Evolutionary conservation across 2,888 invertebrate genomes (phyloP).

Genomic region (Lepetodrilus schrolli): DNA sequence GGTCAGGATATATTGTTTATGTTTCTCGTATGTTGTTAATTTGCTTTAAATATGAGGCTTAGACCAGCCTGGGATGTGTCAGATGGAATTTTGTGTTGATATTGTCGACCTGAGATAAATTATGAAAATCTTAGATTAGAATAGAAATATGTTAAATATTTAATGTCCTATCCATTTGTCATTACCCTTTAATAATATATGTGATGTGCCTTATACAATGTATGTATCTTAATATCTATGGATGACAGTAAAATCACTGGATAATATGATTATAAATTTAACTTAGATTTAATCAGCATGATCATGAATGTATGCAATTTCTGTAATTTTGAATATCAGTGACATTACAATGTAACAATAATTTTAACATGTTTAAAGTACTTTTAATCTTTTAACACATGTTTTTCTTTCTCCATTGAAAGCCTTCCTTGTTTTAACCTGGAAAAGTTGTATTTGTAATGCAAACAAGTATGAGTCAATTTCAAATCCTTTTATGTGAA

Average conservation of each 20-base stretch:
- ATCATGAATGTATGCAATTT: background rate
- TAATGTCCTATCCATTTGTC: too few species aligned
- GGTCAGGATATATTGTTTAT: background rate
- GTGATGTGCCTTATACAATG: too few species aligned
- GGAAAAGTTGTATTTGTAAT: slow-evolving; percentile 5
- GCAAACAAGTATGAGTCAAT: background rate
- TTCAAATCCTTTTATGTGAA: slow-evolving; percentile 12
- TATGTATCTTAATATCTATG: too few species aligned
- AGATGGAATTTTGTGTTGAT: background rate
- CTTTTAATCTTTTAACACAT: too few species aligned
- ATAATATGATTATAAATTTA: background rate
- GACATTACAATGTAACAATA: background rate
- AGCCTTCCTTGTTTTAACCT: slow-evolving; percentile 11
- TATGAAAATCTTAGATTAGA: too few species aligned
- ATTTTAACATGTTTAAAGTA: background rate
- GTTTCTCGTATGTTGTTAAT: background rate
- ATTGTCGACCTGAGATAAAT: too few species aligned
- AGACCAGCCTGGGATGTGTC: background rate
- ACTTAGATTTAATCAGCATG: background rate
- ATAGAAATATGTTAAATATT: background rate
- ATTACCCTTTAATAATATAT: too few species aligned
- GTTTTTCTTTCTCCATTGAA: too few species aligned
- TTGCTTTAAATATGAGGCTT: background rate
- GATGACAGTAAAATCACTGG: too few species aligned
- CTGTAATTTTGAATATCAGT: background rate